Base-by-base conservation (phyloP, 2,113 vertebrate species). In the Oryzias woworae region DNA sequence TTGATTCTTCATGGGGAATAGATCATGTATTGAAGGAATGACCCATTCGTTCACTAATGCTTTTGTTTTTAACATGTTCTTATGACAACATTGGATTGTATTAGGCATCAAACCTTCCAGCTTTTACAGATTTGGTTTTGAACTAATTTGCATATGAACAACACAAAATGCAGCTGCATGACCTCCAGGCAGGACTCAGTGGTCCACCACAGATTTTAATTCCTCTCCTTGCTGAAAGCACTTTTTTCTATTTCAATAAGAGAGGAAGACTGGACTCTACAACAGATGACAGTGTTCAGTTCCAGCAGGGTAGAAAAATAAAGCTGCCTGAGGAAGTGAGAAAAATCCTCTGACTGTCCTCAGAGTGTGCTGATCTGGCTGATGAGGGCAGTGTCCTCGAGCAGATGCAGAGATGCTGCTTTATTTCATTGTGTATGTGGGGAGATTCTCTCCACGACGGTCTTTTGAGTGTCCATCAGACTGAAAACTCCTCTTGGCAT, bases 251-350 rank as follows among this genome's bases (percentile, higher is more conserved):
- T 81, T 75, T 76, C 57, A 41, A 58, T 48, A 50, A 48, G 53
- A 64, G 71, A 66, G 66, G 81, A 48, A 51, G 66, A 53, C 63
- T 62, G 20, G 20, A 20, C 20, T 77, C 75, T 78, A 71, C 77
- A 85, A 87, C 84, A 83, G 81, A 88, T 82, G 86, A 87, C 71
- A 76, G 72, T 85, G 82, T 87, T 83, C 73, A 85, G 73, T 86
- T 87, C 83, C 88, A 88, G 76, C 56, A 78, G 82, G 68, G 80
- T 88, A 78, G 82, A 87, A 85, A 90, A 87, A 87, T 64, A 85
- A 88, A 70, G 75, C 72, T 82, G 81, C 67, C 59, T 26, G 61
- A 75, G 72, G 69, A 81, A 85, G 80, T 78, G 73, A 86, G 77
- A 83, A 73, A 76, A 81, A 83, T 80, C 54, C 20, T 5, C 66